phyloP scores from a whole-genome alignment of 1,140 invertebrate species.

The Bombus balteatus region DNA sequence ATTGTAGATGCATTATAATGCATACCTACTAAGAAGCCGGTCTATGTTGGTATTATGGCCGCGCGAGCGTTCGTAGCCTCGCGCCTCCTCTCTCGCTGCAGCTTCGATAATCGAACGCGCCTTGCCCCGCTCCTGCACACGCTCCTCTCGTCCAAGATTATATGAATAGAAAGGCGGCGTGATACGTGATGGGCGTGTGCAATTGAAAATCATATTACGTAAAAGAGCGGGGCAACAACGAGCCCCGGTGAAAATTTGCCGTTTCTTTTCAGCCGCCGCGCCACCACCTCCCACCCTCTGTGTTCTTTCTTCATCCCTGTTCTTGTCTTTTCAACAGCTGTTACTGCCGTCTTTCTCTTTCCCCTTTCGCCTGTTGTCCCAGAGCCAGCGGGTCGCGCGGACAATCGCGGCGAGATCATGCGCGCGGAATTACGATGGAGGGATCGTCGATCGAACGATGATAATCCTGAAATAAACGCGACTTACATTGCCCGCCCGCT shows the following conservation, averaged over 20 bases:
- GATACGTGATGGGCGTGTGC: constrained; percentile 75
- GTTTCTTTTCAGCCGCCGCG: constrained; percentile 56
- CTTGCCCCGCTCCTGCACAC: constrained; percentile 36
- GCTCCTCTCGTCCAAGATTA: constrained; percentile 63
- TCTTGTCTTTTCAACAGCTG: background rate
- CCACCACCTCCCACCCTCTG: constrained; percentile 20
- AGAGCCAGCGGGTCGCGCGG: constrained; percentile 1
- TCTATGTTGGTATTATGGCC: constrained; percentile 73
- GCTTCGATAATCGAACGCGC: constrained; percentile 75
- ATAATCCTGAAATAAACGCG: constrained; percentile 45
- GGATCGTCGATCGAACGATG: constrained; percentile 40
- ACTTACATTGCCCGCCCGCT: background rate
- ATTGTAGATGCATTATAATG: constrained; percentile 79
- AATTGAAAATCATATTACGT: constrained; percentile 74
- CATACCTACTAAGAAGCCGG: constrained; percentile 65
- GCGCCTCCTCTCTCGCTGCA: constrained; percentile 41
- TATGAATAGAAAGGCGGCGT: constrained; percentile 74
- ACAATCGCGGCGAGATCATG: constrained; percentile 20
- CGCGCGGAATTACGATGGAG: constrained; percentile 36
- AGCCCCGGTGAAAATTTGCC: constrained; percentile 64
- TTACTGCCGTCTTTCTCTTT: too few relatives aligned
- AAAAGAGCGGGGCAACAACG: constrained; percentile 48
- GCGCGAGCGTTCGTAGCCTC: constrained; percentile 31
- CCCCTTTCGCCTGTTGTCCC: constrained; percentile 1
- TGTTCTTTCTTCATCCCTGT: background rate